phyloP scores from a whole-genome alignment of 2,113 vertebrate species.

The Heterotis niloticus region DNA sequence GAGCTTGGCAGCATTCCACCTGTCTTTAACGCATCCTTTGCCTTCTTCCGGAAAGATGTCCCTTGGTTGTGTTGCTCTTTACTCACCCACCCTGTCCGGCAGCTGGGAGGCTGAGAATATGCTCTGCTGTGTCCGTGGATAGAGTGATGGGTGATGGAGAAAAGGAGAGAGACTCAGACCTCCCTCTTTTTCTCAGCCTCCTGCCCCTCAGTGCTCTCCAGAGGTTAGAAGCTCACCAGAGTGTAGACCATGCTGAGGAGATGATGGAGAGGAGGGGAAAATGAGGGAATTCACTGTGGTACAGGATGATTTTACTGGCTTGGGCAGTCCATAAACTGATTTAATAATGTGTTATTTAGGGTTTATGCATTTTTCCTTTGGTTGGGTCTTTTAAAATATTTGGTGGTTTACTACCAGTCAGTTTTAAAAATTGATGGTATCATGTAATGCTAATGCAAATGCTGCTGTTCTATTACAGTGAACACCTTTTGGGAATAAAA shows the following conservation, averaged over 20 bases:
- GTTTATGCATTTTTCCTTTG: background rate
- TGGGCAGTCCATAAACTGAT: background rate
- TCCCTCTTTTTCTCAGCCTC: slow-evolving; percentile 33
- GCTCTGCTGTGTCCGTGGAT: background rate
- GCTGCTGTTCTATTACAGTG: background rate
- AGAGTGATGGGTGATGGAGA: slow-evolving; percentile 30
- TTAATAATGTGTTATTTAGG: background rate
- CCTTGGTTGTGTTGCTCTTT: background rate
- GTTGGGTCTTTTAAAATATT: background rate
- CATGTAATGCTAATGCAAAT: background rate
- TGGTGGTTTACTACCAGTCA: too few species aligned
- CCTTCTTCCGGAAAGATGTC: background rate
- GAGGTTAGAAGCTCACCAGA: slow-evolving; percentile 71
- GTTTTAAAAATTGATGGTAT: too few species aligned
- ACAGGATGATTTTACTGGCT: slow-evolving; percentile 3
- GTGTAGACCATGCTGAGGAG: slow-evolving; percentile 67
- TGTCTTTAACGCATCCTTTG: background rate
- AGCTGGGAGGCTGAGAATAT: slow-evolving; percentile 21
- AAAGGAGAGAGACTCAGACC: slow-evolving; percentile 25
- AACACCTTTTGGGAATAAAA: slow-evolving; percentile 8
- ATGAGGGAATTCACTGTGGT: slow-evolving; percentile 5
- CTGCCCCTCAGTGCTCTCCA: slow-evolving; percentile 28
- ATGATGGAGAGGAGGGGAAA: slow-evolving; percentile 8
- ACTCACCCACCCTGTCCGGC: slow-evolving; percentile 19
- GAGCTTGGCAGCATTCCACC: background rate